phyloP scores from a whole-genome alignment of 2,113 vertebrate genomes.

The Psittacus erithacus region DNA sequence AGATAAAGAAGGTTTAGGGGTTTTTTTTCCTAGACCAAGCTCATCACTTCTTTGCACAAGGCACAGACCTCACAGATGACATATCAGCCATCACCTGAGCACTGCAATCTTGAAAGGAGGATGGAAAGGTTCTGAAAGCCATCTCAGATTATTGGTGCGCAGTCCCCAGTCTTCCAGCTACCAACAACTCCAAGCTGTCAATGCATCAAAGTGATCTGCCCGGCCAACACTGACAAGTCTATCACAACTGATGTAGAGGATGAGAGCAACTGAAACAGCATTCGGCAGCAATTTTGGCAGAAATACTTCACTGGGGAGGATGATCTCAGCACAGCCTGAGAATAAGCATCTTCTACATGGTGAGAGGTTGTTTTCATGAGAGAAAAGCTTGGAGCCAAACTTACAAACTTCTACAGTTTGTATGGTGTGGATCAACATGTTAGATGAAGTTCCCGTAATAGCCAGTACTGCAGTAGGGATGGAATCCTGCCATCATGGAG shows the following conservation, averaged over 20 bases:
- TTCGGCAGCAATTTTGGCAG: neutral
- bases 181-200: neutral
- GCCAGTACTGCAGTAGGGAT: neutral
- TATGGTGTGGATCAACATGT: neutral
- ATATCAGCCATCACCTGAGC: neutral
- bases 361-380: neutral
- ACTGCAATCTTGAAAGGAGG: neutral
- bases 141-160: neutral
- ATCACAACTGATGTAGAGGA: neutral
- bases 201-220: neutral
- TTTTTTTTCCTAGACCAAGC: neutral
- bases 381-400: neutral
- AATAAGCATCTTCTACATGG: neutral
- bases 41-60: neutral
- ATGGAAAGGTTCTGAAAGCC: neutral
- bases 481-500: neutral
- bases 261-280: neutral
- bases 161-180: neutral
- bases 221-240: neutral
- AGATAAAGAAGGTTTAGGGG: neutral
- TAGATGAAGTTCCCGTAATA: neutral
- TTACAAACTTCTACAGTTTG: neutral
- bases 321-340: neutral
- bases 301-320: neutral
- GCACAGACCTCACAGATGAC: neutral